Conservation (phyloP, 2,797 vertebrate species). For the Helostoma temminkii region DNA sequence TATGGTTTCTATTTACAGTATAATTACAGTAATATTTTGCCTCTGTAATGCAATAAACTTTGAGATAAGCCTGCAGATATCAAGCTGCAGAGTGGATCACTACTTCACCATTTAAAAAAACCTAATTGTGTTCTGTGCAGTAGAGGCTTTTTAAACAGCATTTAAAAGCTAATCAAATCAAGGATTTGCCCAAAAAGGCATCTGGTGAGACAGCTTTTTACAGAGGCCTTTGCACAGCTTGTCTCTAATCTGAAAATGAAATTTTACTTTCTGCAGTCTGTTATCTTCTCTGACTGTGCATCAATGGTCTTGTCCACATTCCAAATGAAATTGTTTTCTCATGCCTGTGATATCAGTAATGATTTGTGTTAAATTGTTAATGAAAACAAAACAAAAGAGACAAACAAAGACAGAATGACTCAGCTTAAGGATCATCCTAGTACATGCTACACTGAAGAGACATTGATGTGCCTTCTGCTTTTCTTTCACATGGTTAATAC, state of each 20-base stretch:
- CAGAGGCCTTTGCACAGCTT: conserved; percentile 73
- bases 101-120: conserved; percentile 75
- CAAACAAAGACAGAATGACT: conserved; percentile 53
- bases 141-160: conserved; percentile 74
- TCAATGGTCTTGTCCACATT: conserved; percentile 71
- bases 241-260: conserved; percentile 81
- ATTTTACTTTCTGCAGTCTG: conserved; percentile 77
- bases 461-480: no score
- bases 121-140: conserved; percentile 77
- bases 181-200: conserved; percentile 79
- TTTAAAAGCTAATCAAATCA: conserved; percentile 85
- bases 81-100: conserved; percentile 70
- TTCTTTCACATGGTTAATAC: no score
- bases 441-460: conserved; percentile 26
- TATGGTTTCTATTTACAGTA: conserved; percentile 76
- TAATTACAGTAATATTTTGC: conserved; percentile 80
- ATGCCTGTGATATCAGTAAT: conserved; percentile 77
- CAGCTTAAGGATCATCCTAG: conserved; percentile 51
- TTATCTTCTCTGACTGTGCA: conserved; percentile 75
- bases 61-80: conserved; percentile 74
- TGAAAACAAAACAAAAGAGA: conserved; percentile 63
- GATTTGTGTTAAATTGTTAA: conserved; percentile 70
- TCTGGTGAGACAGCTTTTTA: conserved; percentile 79
- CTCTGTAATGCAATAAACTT: conserved; percentile 66
- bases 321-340: conserved; percentile 78